Evolutionary conservation across 2,113 vertebrate species (phyloP), one percentile per base, ranked within the genome.

Genomic region (Chlorodrepanis virens): DNA sequence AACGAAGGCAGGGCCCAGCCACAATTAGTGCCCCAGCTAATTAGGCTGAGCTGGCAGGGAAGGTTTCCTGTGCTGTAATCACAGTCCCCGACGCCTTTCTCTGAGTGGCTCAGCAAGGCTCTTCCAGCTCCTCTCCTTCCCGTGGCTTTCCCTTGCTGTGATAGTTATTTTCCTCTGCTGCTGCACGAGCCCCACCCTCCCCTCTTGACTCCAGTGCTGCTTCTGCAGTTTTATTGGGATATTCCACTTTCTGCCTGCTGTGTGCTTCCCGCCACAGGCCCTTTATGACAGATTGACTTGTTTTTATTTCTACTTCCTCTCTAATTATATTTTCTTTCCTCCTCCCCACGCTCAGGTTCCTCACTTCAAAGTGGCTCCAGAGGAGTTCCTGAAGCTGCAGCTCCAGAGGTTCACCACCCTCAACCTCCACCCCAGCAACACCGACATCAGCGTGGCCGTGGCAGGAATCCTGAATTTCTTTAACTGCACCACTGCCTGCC

Each of bases 371-470:
- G 99, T 99, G 93, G 99, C 99, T 59, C 99, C 99, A 1, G 99
- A 99, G 94, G 99, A 99, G 94, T 99, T 99, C 85, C 97, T 99
- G 94, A 99, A 99, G 98, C 98, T 99, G 74, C 99, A 99, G 97
- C 99, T 99, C 83, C 99, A 99, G 84, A 98, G 99, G 21, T 99
- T 99, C 98, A 99, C 99, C 93, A 99, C 99, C 40, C 97, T 99
- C 97, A 99, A 99, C 98, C 98, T 99, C 93, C 98, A 99, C 81
- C 99, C 99, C 90, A 99, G 99, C 96, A 99, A 99, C 98, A 99
- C 98, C 0, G 99, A 99, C 95, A 98, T 99, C 98, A 99, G 99
- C 50, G 97, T 99, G 96, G 99, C 99, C 1, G 98, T 99, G 28
- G 99, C 99, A 12, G 98, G 98, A 83, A 98, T 99, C 87, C 98